Conservation (phyloP, 2,888 invertebrate genomes). For the Athalia circularis region DNA sequence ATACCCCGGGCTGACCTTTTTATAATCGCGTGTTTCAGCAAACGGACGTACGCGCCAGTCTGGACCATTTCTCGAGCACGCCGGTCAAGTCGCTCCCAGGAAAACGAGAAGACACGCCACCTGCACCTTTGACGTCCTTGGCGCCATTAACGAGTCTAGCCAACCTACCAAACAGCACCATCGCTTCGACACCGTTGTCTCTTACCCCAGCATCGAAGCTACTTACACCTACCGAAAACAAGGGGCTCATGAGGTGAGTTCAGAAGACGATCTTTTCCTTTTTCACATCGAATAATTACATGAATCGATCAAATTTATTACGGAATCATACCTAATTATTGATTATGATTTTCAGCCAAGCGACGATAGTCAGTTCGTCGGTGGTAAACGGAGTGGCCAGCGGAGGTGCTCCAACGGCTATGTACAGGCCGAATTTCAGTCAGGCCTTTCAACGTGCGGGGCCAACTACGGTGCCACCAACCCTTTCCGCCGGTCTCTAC, state of each 20-base stretch:
- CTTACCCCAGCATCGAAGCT: constrained; percentile 71
- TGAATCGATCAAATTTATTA: neutral
- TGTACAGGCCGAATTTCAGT: constrained; percentile 85
- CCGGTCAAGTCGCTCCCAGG: constrained; percentile 71
- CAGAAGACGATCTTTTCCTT: neutral
- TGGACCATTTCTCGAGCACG: constrained; percentile 72
- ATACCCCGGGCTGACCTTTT: neutral
- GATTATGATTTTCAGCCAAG: constrained; percentile 73
- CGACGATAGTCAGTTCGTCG: constrained; percentile 77
- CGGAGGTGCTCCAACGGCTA: constrained; percentile 78
- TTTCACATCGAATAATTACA: neutral
- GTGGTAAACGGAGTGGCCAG: constrained; percentile 71
- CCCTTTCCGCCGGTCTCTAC: constrained; percentile 73
- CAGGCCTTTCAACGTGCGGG: constrained; percentile 82
- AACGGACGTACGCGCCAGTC: constrained; percentile 71
- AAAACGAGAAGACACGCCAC: constrained; percentile 72
- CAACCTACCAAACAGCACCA: constrained; percentile 69
- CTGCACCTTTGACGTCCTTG: constrained; percentile 70
- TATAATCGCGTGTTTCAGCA: constrained; percentile 60
- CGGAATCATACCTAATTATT: neutral
- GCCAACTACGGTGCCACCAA: constrained; percentile 72
- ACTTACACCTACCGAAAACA: constrained; percentile 73
- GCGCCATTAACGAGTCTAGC: constrained; percentile 72
- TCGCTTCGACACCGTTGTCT: constrained; percentile 70
- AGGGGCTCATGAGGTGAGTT: constrained; percentile 71